These are phyloP conservation scores for Bicyclus anynana DNA, from an alignment of 1,140 invertebrate genomes.

Conservation along the genomic window DNA sequence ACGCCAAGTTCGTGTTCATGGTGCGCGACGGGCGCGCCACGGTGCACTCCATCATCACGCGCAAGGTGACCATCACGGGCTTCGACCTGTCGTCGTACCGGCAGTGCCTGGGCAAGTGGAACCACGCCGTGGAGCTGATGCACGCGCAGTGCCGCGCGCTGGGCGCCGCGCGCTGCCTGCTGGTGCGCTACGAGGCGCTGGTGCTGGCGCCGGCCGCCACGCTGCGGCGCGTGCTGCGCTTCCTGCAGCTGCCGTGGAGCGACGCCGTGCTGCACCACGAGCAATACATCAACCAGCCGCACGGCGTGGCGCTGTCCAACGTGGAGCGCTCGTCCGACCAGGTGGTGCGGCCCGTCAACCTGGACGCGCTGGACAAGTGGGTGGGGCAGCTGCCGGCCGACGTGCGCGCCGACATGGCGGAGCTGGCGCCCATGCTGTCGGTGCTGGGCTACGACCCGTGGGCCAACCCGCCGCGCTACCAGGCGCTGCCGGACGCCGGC, in stretches of 20 bases:
- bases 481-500: constrained; percentile 51
- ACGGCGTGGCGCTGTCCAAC: constrained; percentile 94
- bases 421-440: constrained; percentile 94
- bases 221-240: constrained; percentile 93
- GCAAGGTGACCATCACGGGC: constrained; percentile 98
- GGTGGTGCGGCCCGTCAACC: constrained; percentile 98
- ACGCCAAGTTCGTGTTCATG: constrained; percentile 98
- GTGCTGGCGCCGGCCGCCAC: constrained; percentile 94
- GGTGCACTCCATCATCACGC: constrained; percentile 98
- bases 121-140: constrained; percentile 96
- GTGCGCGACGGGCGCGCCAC: constrained; percentile 97
- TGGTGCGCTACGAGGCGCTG: constrained; percentile 96
- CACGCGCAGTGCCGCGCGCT: constrained; percentile 94
- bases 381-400: constrained; percentile 94
- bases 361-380: constrained; percentile 98
- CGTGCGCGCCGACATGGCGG: constrained; percentile 93
- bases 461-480: constrained; percentile 95
- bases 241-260: constrained; percentile 96
- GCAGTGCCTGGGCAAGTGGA: constrained; percentile 97
- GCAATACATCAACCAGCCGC: constrained; percentile 96
- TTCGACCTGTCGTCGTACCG: constrained; percentile 96
- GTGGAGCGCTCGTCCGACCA: constrained; percentile 98
- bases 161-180: constrained; percentile 89
- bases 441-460: constrained; percentile 96
- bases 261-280: constrained; percentile 98